Base-by-base conservation (phyloP, 2,888 invertebrate species). In the Drosophila quasianomalipes region DNA sequence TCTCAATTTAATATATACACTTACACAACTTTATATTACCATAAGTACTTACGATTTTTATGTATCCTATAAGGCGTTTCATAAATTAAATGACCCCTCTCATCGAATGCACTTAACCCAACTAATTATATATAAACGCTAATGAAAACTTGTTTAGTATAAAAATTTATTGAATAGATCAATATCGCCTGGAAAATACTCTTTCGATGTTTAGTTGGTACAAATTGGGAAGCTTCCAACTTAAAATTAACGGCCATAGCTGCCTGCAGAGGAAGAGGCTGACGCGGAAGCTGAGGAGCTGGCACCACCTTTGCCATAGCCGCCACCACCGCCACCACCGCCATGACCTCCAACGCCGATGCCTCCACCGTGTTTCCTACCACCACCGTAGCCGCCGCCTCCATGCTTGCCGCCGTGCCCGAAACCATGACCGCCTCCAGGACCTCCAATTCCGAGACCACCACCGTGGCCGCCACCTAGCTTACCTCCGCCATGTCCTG, bases 251-350 rank as follows among this genome's bases (percentile, higher is more conserved):
- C 79, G 54, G 28, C 76, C 55, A 44, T 74, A 41, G 71, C 79
- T n/a, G 47, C 75, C 71, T 3, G 65, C 35, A 6, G 71, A 41
- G 10, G 78, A 37, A 12, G 73, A 22, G 14, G 79, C 58, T 47
- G 74, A 51, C 4, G 84, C 71, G 4, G 76, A 49, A 10, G 84
- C 77, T 33, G 82, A 77, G 10, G 88, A 61, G 44, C 71, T 74
- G 35, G 84, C 74, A 35, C 69, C 55, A n/a, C 76, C 59, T 52
- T 71, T 74, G 16, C 83, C 82, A n/a, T 66, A 52, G 2, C 84
- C 74, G n/a, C 73, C 79, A 6, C 61, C 66, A 10, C 84, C 74
- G 19, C 73, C 79, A 5, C 61, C 66, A 10, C 82, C 82, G 3
- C 74, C 76, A 1, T 47, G 10, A 52, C 70, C 67, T 4, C 60